Evolutionary conservation across 2,888 invertebrate genomes (phyloP).

Genomic region (Lymantria dispar): DNA sequence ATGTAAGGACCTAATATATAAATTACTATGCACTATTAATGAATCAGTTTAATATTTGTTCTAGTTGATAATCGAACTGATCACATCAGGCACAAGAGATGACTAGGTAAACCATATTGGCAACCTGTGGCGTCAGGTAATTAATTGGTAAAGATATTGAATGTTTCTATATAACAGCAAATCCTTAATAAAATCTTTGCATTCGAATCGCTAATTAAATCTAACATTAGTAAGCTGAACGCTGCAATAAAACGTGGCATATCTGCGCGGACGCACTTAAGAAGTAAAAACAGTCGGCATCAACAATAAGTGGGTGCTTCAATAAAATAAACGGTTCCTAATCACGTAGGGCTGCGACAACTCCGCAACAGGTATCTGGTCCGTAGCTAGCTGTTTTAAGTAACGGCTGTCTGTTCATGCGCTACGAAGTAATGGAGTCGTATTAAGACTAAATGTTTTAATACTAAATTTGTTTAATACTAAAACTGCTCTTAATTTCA

Average conservation of each 20-base stretch:
- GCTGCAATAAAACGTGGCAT: conserved; percentile 41
- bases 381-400: conserved; percentile 18
- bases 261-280: conserved; percentile 41
- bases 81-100: no score
- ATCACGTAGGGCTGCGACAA: conserved; percentile 45
- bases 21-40: no score
- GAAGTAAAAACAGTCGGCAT: conserved; percentile 51
- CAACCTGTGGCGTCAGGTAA: no score
- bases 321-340: conserved; percentile 68
- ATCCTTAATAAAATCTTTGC: conserved; percentile 21
- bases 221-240: conserved; percentile 47
- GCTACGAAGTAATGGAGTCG: conserved; percentile 26
- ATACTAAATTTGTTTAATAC: no score
- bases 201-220: conserved; percentile 49
- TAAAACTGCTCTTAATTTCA: no score
- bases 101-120: no score
- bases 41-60: no score
- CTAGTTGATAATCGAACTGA: no score
- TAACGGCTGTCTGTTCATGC: conserved; percentile 22
- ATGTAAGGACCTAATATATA: no score
- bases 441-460: background rate
- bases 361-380: conserved; percentile 28
- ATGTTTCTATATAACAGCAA: no score
- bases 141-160: no score
- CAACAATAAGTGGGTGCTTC: conserved; percentile 59